A percentile compares a stretch with the other conserved stretches of the same genome.
These are phyloP conservation scores for Scolopax rusticola DNA, from an alignment of 2,797 vertebrate species.

Conservation along the genomic window DNA sequence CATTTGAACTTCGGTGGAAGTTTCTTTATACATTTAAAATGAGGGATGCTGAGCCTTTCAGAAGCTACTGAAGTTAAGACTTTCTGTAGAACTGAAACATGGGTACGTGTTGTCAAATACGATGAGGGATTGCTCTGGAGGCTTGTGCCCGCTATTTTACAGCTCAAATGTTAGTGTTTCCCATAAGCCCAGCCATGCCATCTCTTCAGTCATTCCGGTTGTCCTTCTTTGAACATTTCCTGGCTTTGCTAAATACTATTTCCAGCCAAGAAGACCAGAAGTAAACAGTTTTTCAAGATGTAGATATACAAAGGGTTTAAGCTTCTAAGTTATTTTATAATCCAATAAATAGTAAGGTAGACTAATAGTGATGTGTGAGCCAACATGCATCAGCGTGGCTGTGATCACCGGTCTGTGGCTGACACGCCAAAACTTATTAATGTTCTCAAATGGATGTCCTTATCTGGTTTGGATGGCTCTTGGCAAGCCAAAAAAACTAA, in stretches of 20 bases:
- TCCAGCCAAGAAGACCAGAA: background rate
- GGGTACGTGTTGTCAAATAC: background rate
- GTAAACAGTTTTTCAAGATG: background rate
- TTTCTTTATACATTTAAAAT: constrained; percentile 1
- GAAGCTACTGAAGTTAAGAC: background rate
- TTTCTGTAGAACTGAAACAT: background rate
- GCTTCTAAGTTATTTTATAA: background rate
- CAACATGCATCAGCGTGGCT: background rate
- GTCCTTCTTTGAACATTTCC: background rate
- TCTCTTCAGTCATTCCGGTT: background rate
- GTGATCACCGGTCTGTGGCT: background rate
- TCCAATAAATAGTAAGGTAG: background rate
- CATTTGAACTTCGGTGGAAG: background rate
- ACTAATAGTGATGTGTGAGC: background rate
- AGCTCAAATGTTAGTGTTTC: background rate
- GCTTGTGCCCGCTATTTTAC: background rate
- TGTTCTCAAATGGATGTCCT: background rate
- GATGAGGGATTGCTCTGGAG: background rate
- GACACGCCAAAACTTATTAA: background rate
- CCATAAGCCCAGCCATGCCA: background rate
- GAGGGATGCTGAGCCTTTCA: background rate
- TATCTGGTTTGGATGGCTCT: background rate
- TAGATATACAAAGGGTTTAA: background rate
- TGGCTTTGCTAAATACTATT: background rate
- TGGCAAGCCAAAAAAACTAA: background rate